phyloP scores from a whole-genome alignment of 2,888 invertebrate genomes.

The Rhabditoides inermis region DNA sequence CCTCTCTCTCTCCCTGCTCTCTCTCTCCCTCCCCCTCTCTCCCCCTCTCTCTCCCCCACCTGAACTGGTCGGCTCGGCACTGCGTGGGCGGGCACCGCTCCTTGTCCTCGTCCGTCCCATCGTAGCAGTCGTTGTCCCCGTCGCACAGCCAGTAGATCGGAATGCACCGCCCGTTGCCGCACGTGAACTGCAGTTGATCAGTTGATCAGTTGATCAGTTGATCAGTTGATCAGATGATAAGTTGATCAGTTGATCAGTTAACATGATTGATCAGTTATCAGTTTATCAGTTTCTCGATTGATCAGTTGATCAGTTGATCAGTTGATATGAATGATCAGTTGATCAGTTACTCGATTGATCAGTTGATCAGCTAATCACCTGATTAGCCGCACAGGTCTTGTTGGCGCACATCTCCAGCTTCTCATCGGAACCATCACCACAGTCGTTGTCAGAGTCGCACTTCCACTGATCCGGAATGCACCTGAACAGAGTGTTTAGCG shows the following conservation, averaged over 20 bases:
- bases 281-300: too few species aligned
- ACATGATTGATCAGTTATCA: too few species aligned
- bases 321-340: too few species aligned
- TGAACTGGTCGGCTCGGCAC: constrained; percentile 47
- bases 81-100: constrained; percentile 64
- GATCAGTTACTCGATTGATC: too few species aligned
- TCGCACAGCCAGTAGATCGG: constrained; percentile 82
- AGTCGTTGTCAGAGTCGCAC: constrained; percentile 88
- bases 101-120: constrained; percentile 76
- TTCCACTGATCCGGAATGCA: constrained; percentile 67
- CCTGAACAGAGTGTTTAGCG: too few species aligned
- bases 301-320: too few species aligned
- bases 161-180: constrained; percentile 84
- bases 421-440: constrained; percentile 83
- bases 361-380: constrained; percentile 56
- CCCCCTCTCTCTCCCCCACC: constrained; percentile 4
- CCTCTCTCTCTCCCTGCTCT: too few species aligned
- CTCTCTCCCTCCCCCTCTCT: neutral
- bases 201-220: too few species aligned
- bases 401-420: constrained; percentile 61
- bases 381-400: constrained; percentile 74
- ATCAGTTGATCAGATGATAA: too few species aligned
- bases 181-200: constrained; percentile 73
- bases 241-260: too few species aligned
- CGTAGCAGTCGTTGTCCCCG: constrained; percentile 72